Conservation (phyloP, 2,888 invertebrate genomes). For the Mesoligia furuncula region DNA sequence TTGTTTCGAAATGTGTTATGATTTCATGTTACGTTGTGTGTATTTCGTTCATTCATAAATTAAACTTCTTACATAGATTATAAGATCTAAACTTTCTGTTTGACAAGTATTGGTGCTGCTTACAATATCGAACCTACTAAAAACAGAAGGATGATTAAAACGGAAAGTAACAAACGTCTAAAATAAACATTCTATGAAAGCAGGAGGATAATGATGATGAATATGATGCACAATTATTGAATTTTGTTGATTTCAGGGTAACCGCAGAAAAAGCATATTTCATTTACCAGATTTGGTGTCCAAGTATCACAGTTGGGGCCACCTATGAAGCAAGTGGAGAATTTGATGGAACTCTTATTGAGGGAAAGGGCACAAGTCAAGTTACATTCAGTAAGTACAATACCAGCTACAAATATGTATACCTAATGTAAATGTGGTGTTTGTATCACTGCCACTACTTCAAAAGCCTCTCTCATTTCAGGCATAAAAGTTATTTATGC, state of each 20-base stretch:
- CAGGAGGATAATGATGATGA: too few relatives aligned
- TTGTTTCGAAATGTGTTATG: neutral
- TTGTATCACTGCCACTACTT: neutral
- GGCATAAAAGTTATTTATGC: too few relatives aligned
- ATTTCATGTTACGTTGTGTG: neutral
- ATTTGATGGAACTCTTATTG: neutral
- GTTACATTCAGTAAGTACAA: slow-evolving; percentile 26
- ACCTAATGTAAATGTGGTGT: neutral
- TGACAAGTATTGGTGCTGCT: neutral
- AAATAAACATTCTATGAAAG: neutral
- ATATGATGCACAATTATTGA: too few relatives aligned
- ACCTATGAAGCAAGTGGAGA: slow-evolving; percentile 7
- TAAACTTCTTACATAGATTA: neutral
- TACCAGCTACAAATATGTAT: neutral
- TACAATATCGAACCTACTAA: neutral
- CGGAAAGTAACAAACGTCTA: neutral
- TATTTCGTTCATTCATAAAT: neutral
- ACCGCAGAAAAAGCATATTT: slow-evolving; percentile 9
- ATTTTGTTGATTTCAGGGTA: slow-evolving; percentile 18
- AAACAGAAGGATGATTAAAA: neutral
- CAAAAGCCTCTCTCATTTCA: neutral
- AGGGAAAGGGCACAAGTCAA: slow-evolving; percentile 17
- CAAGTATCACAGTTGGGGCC: slow-evolving; percentile 19
- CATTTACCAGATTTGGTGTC: slow-evolving; percentile 40
- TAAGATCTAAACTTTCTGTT: neutral